Base-by-base conservation (phyloP, 2,797 vertebrate species). In the Epinephelus awoara region DNA sequence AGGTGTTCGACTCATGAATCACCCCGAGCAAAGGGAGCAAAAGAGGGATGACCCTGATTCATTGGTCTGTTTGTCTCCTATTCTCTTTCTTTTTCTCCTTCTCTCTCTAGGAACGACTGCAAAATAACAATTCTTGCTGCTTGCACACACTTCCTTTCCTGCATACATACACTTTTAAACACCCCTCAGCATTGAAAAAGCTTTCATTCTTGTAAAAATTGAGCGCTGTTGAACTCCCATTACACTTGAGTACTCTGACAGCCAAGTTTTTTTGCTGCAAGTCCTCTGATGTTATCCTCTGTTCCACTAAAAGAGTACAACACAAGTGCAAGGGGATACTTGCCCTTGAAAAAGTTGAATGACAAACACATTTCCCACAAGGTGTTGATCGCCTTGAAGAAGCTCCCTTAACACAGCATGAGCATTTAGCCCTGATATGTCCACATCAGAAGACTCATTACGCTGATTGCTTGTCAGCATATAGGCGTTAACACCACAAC, bases 1-100 rank as follows among this genome's bases (percentile, higher is more conserved):
- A 87, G 67, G 72, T 58, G 67, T 79, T 85, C n/a, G 2, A 75
- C 74, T 81, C 80, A 85, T 85, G 85, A 91, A 91, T 87, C 82
- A 89, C 68, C 64, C 23, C 2, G 5, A 79, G 83, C 72, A 64
- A 58, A 61, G 57, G 21, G 59, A 77, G 77, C 68, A 63, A 78
- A 74, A 79, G 71, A 83, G 46, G 25, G 59, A 83, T 79, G 82
- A 88, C 82, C 82, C 75, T 80, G 77, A 87, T 85, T 86, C 38
- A 82, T 87, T 83, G 49, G 27, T 72, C 67, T 67, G 65, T 69
- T 86, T 81, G 58, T 44, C 55, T 75, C 34, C 40, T 18, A 44
- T 73, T 63, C 47, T 73, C 29, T 74, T 46, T 69, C 19, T 46
- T 19, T 17, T 25, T 58, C 14, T 25, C 34, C 34, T 10, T 58